These are phyloP conservation scores for Pyxicephalus adspersus DNA, from an alignment of 2,113 vertebrate species.

Conservation along the genomic window DNA sequence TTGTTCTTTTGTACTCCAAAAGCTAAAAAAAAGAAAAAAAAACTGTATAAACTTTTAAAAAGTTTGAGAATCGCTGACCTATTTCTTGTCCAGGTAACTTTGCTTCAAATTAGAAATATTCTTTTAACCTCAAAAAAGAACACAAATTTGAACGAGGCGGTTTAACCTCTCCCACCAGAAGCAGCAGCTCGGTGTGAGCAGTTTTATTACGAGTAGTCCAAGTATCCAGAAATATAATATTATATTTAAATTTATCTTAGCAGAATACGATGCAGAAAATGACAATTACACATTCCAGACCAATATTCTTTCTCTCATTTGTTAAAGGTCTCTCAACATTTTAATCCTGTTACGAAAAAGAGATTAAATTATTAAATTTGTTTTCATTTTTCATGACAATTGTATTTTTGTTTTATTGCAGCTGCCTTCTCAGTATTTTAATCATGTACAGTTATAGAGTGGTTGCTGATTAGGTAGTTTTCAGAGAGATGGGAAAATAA, in stretches of 20 bases:
- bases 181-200: too few relatives aligned
- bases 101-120: too few relatives aligned
- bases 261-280: background rate
- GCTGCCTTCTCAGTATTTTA: background rate
- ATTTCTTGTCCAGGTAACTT: too few relatives aligned
- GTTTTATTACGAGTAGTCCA: background rate
- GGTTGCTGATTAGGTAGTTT: background rate
- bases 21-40: too few relatives aligned
- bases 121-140: too few relatives aligned
- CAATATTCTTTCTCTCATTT: background rate
- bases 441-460: too few relatives aligned
- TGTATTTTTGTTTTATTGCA: background rate
- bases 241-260: background rate
- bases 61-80: too few relatives aligned
- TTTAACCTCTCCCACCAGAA: too few relatives aligned
- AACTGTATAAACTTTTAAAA: too few relatives aligned
- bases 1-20: too few relatives aligned
- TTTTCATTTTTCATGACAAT: background rate
- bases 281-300: background rate
- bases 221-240: background rate
- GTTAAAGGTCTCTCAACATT: background rate
- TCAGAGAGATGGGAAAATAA: background rate
- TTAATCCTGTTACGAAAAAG: background rate
- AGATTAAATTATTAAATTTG: background rate
- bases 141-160: too few relatives aligned